Base-by-base conservation (phyloP, 2,888 invertebrate species). In the Temnothorax rugatulus region DNA sequence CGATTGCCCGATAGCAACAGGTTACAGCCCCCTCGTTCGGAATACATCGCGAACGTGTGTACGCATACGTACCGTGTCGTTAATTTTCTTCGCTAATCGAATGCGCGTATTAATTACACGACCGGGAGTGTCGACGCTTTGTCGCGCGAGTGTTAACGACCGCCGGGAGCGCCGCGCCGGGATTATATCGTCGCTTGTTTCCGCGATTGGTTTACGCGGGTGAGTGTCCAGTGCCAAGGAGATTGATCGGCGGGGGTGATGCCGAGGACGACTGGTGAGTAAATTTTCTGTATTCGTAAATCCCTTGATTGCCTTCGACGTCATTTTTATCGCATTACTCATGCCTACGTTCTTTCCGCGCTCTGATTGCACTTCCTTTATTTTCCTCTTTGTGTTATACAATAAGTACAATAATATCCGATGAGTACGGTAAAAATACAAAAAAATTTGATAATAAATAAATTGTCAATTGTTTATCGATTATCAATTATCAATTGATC, bases 241-340 rank as follows among this genome's bases (percentile, higher is more conserved):
- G 21, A 5, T 41, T 13, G 7, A 21, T 63, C 25, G 25, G 8
- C 64, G 41, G 41, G 41, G 21, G 4, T 18, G 15, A 54, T 11
- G 21, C 11, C 38, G 73, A 57, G 57, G 57, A 73, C 73, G 54
- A 41, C 38, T 57, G 54, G 52, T 54, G 21, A 71, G 71, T 54
- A 7, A 73, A 73, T 57, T 18, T 25, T 15, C 25, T 25, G 44
- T 25, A 44, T 18, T 66, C 18, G 8, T 21, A 66, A 25, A 25
- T 25, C 41, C 64, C 21, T 25, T 25, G 66, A 66, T 66, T 66
- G 47, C 66, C 66, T 66, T 47, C 66, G 66, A 4, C 25, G 15
- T 25, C 9, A 25, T 25, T 25, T 41, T 47, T 44, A 25, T 25
- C 8, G 8, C 44, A 4, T 47, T 66, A 47, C 3, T 13, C n/a